Evolutionary conservation across 2,888 invertebrate species (phyloP), one percentile per base, ranked within the genome.

Genomic region (Dyspetes luteomarginatus): DNA sequence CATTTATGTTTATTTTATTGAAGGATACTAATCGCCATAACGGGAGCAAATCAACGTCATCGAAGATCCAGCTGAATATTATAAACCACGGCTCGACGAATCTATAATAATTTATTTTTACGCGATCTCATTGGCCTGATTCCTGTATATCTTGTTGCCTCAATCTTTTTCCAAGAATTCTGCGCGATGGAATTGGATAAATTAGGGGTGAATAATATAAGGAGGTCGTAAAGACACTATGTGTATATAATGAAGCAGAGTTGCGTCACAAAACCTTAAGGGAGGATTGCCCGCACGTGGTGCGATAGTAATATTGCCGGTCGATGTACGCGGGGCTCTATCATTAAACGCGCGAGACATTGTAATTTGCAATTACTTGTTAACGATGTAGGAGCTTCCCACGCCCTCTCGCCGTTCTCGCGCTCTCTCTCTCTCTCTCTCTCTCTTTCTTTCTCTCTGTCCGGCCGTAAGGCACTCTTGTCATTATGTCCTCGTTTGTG

Each of bases 301-400:
- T 24, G 43, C n/a, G 48, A 48, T 48, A 17, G 26, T 52, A 52
- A 55, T 72, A 9, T 24, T n/a, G 28, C 28, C 58, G 58, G 30
- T 72, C 72, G 72, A 43, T 43, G 43, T 41, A 52, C 52, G n/a
- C 17, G 58, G 2, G 22, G 19, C 28, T 67, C 67, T 78, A 72
- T 78, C 65, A 67, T 78, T 72, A 72, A 72, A 72, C 65, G 50
- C 72, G 28, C 28, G 28, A 50, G 65, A 43, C 58, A 58, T 67
- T 58, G 65, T 78, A 78, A 72, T 78, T 78, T 67, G 41, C 72
- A 78, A 78, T 78, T 72, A 78, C 72, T 22, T 50, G 78, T 72
- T 78, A 72, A 78, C 78, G 78, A 72, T 41, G 64, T 45, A 48
- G 48, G 64, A 19, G 48, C 15, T 26, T 36, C 12, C 7, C 12